Evolutionary conservation across 2,113 vertebrate genomes (phyloP).

Genomic region (human (Homo sapiens)): GRCh38 chr3:77800001-77800500

Average conservation of each 20-base stretch:
- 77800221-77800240: background rate
- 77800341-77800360: background rate
- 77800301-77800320: background rate
- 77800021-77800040: background rate
- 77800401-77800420: background rate
- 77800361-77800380: background rate
- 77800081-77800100: background rate
- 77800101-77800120: background rate
- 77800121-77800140: background rate
- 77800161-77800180: background rate
- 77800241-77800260: background rate
- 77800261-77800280: background rate
- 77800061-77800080: background rate
- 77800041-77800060: background rate
- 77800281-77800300: background rate
- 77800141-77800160: background rate
- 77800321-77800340: background rate
- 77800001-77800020: slow-evolving; percentile 28
- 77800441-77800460: background rate
- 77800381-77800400: background rate
- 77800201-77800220: background rate
- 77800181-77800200: slow-evolving; percentile 21
- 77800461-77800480: background rate
- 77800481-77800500: background rate
- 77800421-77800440: background rate